Evolutionary conservation across 2,797 vertebrate species (phyloP).

Genomic region (Pachyuromys duprasi): DNA sequence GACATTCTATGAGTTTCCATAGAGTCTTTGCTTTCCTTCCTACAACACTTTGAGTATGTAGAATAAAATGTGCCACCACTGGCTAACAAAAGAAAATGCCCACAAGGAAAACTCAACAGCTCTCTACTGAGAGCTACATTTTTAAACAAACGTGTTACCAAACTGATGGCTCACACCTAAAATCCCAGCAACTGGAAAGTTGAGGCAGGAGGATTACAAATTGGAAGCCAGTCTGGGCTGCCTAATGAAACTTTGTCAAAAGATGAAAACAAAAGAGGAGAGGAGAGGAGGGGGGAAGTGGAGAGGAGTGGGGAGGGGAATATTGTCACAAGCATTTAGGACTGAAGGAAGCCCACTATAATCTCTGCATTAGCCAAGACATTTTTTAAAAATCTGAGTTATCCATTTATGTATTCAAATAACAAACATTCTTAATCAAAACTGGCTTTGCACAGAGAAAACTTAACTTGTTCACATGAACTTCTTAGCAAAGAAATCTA

Average conservation of each 20-base stretch:
- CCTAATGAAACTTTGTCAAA: background rate
- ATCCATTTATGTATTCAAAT: background rate
- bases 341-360: background rate
- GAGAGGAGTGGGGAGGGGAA: too few species aligned
- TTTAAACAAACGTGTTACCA: background rate
- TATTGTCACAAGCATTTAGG: background rate
- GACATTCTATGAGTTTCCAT: conserved; percentile 44
- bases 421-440: conserved; percentile 53
- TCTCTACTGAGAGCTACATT: background rate
- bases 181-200: background rate
- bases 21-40: conserved; percentile 50
- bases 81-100: background rate
- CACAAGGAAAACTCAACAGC: background rate
- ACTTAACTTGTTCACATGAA: conserved; percentile 39
- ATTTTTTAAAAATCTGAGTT: background rate
- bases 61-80: conserved; percentile 14
- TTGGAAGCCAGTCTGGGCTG: background rate
- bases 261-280: background rate
- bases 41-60: conserved; percentile 41
- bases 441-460: conserved; percentile 1
- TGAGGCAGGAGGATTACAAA: background rate
- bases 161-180: background rate
- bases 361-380: conserved; percentile 8
- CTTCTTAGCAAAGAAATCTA: conserved; percentile 63
- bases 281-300: too few species aligned